Base-by-base conservation (phyloP, 2,888 invertebrate genomes). In the Trichopria drosophilae region DNA sequence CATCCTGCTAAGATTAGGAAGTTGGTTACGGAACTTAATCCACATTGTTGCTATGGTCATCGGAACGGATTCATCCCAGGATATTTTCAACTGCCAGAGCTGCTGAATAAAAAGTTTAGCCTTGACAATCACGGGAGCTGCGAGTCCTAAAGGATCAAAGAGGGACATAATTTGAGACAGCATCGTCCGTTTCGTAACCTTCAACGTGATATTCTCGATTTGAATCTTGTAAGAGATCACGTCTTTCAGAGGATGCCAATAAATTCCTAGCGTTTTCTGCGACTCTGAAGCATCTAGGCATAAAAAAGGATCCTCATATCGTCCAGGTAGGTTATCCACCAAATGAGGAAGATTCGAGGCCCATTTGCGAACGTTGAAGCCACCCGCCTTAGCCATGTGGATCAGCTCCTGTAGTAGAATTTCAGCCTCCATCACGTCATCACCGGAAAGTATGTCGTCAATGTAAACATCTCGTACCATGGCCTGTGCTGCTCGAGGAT, bases 101-200 rank as follows among this genome's bases (percentile, higher is more conserved):
- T n/a, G n/a, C n/a, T n/a, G n/a, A n/a, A n/a, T n/a, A n/a, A n/a
- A n/a, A n/a, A n/a, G n/a, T n/a, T n/a, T n/a, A n/a, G n/a, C n/a
- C n/a, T n/a, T n/a, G n/a, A n/a, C n/a, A n/a, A n/a, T n/a, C n/a
- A n/a, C n/a, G n/a, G n/a, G n/a, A n/a, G n/a, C n/a, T n/a, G n/a
- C n/a, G n/a, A 55, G 48, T 3, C 60, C 64, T 5, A 63, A 29
- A 0, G 64, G 66, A 49, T 68, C 65, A 41, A 62, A 66, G 6
- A 65, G 39, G 29, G 45, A 51, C 4, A 65, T 54, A 2, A 62
- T 54, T 7, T 58, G 52, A 13, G 61, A 61, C 12, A 65, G 41
- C 3, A 67, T 55, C 9, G 28, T 47, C n/a, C 64, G 43, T 48
- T 66, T 62, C 1, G 61, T 60, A 5, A 51, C 18, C 22, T 26